Evolutionary conservation across 2,113 vertebrate species (phyloP).

Genomic region (Eudyptes chrysolophus): DNA sequence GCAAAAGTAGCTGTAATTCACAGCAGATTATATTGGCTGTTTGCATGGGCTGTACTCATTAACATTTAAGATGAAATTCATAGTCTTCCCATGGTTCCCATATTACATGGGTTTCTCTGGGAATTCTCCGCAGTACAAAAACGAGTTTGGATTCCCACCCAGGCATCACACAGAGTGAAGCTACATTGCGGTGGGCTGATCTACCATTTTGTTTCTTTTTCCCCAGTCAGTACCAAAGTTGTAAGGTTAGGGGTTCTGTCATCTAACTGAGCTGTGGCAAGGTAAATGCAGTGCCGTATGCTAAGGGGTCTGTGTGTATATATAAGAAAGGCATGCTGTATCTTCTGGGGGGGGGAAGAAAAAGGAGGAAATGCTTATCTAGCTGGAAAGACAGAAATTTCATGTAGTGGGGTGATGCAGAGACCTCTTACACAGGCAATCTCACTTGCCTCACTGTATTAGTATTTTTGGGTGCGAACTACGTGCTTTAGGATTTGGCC

Average conservation of each 20-base stretch:
- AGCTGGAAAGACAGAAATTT: neutral
- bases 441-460: neutral
- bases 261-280: neutral
- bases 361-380: neutral
- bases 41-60: neutral
- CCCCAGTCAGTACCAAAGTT: neutral
- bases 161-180: neutral
- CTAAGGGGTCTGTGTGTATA: neutral
- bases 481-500: neutral
- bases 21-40: neutral
- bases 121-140: neutral
- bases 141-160: neutral
- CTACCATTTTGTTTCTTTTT: neutral
- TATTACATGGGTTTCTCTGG: neutral
- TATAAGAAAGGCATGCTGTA: neutral
- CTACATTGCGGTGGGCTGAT: neutral
- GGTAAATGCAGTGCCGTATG: neutral
- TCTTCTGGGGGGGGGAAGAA: neutral
- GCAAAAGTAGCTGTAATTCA: neutral
- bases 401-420: neutral
- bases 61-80: neutral
- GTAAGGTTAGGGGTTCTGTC: neutral
- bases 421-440: neutral
- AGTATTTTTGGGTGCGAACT: neutral
- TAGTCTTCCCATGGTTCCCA: neutral